These are phyloP conservation scores for Fragum sueziense DNA, from an alignment of 2,888 invertebrate species.

Conservation along the genomic window DNA sequence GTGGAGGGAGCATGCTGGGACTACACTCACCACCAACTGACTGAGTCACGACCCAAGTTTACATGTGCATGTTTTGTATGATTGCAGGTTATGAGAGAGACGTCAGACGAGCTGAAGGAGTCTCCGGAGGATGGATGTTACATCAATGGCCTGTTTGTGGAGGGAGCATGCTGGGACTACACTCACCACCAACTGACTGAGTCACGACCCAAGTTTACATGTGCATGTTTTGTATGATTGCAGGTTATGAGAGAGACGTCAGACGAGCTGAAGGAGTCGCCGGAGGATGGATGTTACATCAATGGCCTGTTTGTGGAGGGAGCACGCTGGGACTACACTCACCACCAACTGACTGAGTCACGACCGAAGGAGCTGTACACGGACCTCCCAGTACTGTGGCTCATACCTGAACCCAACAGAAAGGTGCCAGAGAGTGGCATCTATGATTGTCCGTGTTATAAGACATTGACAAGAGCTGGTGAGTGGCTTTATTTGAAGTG, in stretches of 20 bases:
- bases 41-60: no score
- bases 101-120: no score
- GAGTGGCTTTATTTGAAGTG: no score
- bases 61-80: no score
- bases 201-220: no score
- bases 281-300: conserved; percentile 82
- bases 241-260: conserved; percentile 75
- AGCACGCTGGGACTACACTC: conserved; percentile 78
- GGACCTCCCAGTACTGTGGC: conserved; percentile 87
- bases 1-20: no score
- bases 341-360: conserved; percentile 77
- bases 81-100: no score
- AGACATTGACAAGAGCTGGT: conserved; percentile 86
- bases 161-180: no score
- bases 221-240: not conserved
- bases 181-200: no score
- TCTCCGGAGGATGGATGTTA: no score
- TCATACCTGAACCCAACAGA: conserved; percentile 87
- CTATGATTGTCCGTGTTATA: conserved; percentile 87
- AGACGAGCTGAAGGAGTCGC: conserved; percentile 76
- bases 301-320: conserved; percentile 82
- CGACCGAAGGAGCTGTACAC: conserved; percentile 84
- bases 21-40: no score
- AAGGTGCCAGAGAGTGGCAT: conserved; percentile 82
- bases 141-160: no score